Evolutionary conservation across 2,888 invertebrate genomes (phyloP).

Genomic region (Lydus trimaculatus): DNA sequence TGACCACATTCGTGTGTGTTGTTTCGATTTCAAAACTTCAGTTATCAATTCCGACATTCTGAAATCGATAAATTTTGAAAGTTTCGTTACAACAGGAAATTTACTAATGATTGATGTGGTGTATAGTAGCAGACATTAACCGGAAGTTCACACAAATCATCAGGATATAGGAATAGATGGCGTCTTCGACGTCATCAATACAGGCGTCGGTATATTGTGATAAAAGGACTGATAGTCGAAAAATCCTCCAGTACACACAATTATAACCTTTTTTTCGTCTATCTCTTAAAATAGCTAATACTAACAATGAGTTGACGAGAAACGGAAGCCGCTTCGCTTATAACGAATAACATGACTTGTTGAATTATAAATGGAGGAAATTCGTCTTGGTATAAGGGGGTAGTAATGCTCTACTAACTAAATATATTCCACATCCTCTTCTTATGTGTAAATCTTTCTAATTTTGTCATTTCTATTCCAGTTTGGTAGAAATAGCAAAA

Average conservation of each 20-base stretch:
- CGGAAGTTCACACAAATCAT: background rate
- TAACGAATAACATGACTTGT: background rate
- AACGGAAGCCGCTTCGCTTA: background rate
- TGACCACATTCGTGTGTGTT: background rate
- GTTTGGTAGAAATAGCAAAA: background rate
- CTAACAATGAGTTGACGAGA: background rate
- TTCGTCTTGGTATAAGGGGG: background rate
- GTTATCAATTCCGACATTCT: too few relatives aligned
- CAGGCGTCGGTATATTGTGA: background rate
- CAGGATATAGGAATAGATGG: background rate
- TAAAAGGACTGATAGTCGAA: background rate
- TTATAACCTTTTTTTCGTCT: background rate
- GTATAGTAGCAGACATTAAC: background rate
- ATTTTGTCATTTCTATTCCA: conserved; percentile 3
- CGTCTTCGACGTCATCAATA: background rate
- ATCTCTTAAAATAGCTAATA: background rate
- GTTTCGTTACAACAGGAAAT: background rate
- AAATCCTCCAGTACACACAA: background rate
- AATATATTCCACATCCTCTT: background rate
- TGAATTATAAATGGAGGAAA: conserved; percentile 6
- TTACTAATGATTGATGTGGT: background rate
- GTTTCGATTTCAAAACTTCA: too few relatives aligned
- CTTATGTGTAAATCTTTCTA: background rate
- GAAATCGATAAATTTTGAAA: conserved; percentile 1
- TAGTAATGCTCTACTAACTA: background rate